Conservation (phyloP, 2,888 invertebrate genomes). For the Euzetes globulus region DNA sequence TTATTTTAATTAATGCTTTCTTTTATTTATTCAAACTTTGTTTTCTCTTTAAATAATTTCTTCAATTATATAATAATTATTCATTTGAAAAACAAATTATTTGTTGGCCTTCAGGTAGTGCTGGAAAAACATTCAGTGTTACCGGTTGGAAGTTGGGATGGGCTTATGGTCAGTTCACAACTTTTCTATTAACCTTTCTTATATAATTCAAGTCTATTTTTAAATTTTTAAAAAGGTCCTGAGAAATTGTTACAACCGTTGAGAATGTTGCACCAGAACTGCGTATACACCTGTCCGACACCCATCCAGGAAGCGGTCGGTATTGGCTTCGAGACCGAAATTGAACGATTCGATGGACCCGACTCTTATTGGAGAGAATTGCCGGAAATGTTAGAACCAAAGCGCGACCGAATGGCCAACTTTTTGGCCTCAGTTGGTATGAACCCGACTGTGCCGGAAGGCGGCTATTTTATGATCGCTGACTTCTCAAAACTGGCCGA, state of each 20-base stretch:
- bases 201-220: too few species aligned
- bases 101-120: slow-evolving; percentile 61
- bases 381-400: slow-evolving; percentile 59
- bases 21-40: neutral
- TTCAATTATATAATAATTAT: neutral
- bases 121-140: slow-evolving; percentile 94
- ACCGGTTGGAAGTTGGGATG: slow-evolving; percentile 97
- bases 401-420: slow-evolving; percentile 70
- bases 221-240: slow-evolving; percentile 53
- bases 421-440: slow-evolving; percentile 71
- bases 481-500: slow-evolving; percentile 73
- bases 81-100: neutral
- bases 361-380: slow-evolving; percentile 77
- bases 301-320: slow-evolving; percentile 88
- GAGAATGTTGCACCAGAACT: slow-evolving; percentile 84
- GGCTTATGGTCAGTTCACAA: slow-evolving; percentile 61
- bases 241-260: slow-evolving; percentile 67
- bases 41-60: neutral
- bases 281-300: slow-evolving; percentile 81
- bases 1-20: neutral
- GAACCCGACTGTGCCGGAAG: slow-evolving; percentile 85
- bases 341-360: slow-evolving; percentile 59
- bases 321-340: slow-evolving; percentile 75
- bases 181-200: neutral
- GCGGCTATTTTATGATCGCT: slow-evolving; percentile 94